phyloP scores from a whole-genome alignment of 2,113 vertebrate genomes.

The Thomomys bottae region DNA sequence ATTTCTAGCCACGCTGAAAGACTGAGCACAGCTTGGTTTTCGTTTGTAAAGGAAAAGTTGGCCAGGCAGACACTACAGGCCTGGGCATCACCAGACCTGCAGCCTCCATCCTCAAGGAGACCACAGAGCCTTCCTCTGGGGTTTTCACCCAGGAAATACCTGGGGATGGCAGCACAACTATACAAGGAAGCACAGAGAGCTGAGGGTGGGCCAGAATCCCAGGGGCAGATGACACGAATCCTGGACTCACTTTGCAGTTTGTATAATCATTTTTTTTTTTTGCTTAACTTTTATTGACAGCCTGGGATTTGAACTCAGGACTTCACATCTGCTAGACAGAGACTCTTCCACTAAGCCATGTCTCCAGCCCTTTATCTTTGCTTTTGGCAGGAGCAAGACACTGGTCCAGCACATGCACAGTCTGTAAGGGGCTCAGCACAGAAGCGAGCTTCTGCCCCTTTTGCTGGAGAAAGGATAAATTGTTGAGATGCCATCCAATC shows the following conservation, averaged over 20 bases:
- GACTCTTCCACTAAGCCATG: too few species aligned
- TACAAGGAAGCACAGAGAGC: not conserved
- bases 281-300: too few species aligned
- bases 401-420: not conserved
- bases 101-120: not conserved
- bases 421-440: not conserved
- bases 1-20: constrained; percentile 16
- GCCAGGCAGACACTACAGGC: not conserved
- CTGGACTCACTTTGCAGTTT: not conserved
- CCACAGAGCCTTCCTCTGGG: not conserved
- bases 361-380: not conserved
- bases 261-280: too few species aligned
- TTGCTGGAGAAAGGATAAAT: not conserved
- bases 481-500: not conserved
- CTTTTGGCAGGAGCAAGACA: not conserved
- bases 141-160: not conserved
- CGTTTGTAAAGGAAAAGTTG: not conserved
- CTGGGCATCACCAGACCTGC: not conserved
- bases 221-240: not conserved
- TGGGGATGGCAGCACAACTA: not conserved
- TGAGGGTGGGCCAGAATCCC: not conserved
- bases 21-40: not conserved
- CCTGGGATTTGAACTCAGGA: too few species aligned
- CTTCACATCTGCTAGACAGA: too few species aligned
- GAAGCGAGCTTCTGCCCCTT: not conserved